Evolutionary conservation across 2,888 invertebrate species (phyloP), one percentile per base, ranked within the genome.

Genomic region (Pocota personata): DNA sequence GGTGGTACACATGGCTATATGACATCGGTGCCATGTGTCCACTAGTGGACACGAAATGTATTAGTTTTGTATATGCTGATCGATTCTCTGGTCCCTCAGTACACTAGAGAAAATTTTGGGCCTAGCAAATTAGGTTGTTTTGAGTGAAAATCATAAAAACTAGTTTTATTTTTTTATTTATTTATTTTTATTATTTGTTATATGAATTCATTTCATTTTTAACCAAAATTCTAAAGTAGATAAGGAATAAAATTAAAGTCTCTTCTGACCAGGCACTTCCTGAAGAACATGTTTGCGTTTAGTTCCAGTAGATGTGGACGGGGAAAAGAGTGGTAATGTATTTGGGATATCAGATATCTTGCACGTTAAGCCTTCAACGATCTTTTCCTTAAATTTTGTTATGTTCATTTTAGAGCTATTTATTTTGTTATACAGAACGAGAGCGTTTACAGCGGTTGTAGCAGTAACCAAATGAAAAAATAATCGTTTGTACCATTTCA

Each of bases 371-470:
- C 52, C 14, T 32, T 35, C n/a, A n/a, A n/a, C n/a, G n/a, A n/a
- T n/a, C n/a, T n/a, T n/a, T n/a, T n/a, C n/a, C n/a, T n/a, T n/a
- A n/a, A n/a, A n/a, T n/a, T n/a, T n/a, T n/a, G n/a, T n/a, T n/a
- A n/a, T n/a, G n/a, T n/a, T n/a, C n/a, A 16, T 55, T 57, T 57
- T 57, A 7, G 57, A 32, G 57, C 12, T 57, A 8, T 57, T 57
- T 57, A 57, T 57, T 57, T 30, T 57, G 8, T 32, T 57, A 8
- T 57, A 35, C 10, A 57, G 12, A 16, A 57, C 10, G 7, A 57
- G 21, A 35, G 35, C 7, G 35, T 57, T 57, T 16, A 57, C 19
- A 32, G 32, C 8, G 8, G 32, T 10, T 32, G 57, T 32, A 19
- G 57, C 21, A 57, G 57, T 57, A 6, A 35, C 2, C 19, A 55